A percentile compares a stretch with the other conserved stretches of the same genome.
These are phyloP conservation scores for Calliscelio sp. DNA, from an alignment of 2,888 invertebrate species.

Conservation along the genomic window DNA sequence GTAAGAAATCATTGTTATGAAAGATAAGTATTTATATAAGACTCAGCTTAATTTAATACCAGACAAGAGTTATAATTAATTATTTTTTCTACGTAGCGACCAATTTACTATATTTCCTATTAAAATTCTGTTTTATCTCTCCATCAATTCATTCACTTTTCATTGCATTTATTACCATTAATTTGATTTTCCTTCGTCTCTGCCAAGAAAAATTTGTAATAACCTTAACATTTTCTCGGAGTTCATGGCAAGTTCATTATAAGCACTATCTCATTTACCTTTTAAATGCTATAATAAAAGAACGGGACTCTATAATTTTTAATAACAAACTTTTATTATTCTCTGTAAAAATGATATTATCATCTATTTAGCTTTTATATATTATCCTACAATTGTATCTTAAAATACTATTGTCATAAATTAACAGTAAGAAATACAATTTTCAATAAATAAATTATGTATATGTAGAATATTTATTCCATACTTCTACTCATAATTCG, in stretches of 20 bases:
- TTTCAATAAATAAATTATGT: no score
- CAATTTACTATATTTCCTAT: slow-evolving; percentile 26
- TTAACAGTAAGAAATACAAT: no score
- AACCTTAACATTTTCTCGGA: slow-evolving; percentile 38
- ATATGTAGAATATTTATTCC: no score
- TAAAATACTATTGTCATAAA: no score
- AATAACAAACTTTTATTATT: slow-evolving; percentile 35
- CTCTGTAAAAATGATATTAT: not conserved
- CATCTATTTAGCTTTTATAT: not conserved
- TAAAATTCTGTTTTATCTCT: slow-evolving; percentile 23
- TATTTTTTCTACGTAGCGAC: slow-evolving; percentile 13
- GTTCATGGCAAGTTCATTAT: slow-evolving; percentile 33
- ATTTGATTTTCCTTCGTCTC: slow-evolving; percentile 30
- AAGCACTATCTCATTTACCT: slow-evolving; percentile 32
- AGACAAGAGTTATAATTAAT: not conserved
- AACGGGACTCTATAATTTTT: slow-evolving; percentile 21
- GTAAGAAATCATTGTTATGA: no score
- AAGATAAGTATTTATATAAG: no score
- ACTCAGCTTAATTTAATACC: not conserved
- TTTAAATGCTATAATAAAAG: slow-evolving; percentile 30
- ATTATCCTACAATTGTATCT: not conserved
- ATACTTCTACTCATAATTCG: no score
- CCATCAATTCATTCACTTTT: slow-evolving; percentile 38
- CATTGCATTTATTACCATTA: slow-evolving; percentile 44
- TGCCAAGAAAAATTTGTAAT: slow-evolving; percentile 45